Evolutionary conservation across 2,888 invertebrate genomes (phyloP).

Genomic region (Polydrusus pterygomalis): DNA sequence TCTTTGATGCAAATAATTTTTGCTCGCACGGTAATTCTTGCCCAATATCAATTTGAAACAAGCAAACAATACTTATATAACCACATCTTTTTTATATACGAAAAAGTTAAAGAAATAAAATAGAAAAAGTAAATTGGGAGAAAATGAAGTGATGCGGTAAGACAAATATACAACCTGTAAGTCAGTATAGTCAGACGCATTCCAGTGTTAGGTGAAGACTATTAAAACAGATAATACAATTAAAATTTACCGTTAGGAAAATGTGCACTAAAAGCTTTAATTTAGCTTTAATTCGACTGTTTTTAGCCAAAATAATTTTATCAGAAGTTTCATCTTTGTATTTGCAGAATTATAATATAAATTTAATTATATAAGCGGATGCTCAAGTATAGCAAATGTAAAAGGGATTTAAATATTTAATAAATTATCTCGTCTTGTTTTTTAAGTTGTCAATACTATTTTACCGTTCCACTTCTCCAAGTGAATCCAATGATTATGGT

Average conservation of each 20-base stretch:
- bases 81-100: too few species aligned
- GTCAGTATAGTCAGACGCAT: conserved; percentile 42
- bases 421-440: too few species aligned
- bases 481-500: too few species aligned
- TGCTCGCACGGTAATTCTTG: too few species aligned
- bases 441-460: too few species aligned
- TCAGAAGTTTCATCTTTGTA: conserved; percentile 13
- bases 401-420: too few species aligned
- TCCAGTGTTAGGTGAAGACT: conserved; percentile 47
- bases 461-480: too few species aligned
- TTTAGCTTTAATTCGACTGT: conserved; percentile 41
- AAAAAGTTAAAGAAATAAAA: not conserved
- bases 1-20: too few species aligned
- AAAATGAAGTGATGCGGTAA: conserved; percentile 41
- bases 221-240: conserved; percentile 52
- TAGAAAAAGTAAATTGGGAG: conserved; percentile 33
- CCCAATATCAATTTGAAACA: too few species aligned
- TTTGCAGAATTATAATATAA: conserved; percentile 1
- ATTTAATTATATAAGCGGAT: too few species aligned
- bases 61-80: not conserved
- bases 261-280: conserved; percentile 42
- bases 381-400: too few species aligned
- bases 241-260: conserved; percentile 45
- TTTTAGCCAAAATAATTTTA: conserved; percentile 46
- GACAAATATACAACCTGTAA: conserved; percentile 51